These are phyloP conservation scores for Orthonevra nobilis DNA, from an alignment of 2,888 invertebrate genomes.

Conservation along the genomic window DNA sequence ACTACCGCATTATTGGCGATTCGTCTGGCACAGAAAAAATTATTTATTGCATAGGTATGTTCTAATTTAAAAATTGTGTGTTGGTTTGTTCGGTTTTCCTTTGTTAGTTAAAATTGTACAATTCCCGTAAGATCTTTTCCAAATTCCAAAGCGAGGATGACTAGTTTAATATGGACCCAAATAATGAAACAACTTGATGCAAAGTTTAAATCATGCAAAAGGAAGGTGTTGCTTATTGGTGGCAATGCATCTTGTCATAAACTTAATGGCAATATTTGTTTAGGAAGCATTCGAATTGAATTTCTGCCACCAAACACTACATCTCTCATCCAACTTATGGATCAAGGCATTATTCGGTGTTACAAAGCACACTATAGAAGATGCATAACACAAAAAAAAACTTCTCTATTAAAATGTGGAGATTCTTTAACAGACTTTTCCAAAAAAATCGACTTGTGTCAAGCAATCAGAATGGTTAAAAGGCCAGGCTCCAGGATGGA, in stretches of 20 bases:
- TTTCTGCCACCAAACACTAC: constrained; percentile 56
- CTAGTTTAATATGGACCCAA: constrained; percentile 45
- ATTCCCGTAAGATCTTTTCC: constrained; percentile 52
- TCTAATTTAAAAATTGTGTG: background rate
- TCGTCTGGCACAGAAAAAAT: constrained; percentile 66
- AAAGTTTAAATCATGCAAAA: constrained; percentile 44
- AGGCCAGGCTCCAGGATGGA: too few relatives aligned
- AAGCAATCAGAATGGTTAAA: too few relatives aligned
- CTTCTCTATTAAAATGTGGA: too few relatives aligned
- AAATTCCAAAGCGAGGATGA: constrained; percentile 64
- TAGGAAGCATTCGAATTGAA: constrained; percentile 44
- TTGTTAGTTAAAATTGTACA: background rate
- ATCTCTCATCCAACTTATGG: constrained; percentile 44
- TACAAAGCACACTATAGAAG: constrained; percentile 15
- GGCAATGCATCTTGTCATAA: constrained; percentile 62
- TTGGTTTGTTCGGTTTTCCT: too few relatives aligned
- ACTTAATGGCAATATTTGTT: constrained; percentile 10
- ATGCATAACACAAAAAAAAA: too few relatives aligned
- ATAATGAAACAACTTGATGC: constrained; percentile 43
- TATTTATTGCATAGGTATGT: constrained; percentile 51
- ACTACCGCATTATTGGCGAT: constrained; percentile 59
- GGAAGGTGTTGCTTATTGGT: constrained; percentile 57
- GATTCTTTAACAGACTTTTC: too few relatives aligned
- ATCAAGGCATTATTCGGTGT: constrained; percentile 56
- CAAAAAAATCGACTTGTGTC: too few relatives aligned